Evolutionary conservation across 2,797 vertebrate species (phyloP).

Genomic region (Myotis pilosus): DNA sequence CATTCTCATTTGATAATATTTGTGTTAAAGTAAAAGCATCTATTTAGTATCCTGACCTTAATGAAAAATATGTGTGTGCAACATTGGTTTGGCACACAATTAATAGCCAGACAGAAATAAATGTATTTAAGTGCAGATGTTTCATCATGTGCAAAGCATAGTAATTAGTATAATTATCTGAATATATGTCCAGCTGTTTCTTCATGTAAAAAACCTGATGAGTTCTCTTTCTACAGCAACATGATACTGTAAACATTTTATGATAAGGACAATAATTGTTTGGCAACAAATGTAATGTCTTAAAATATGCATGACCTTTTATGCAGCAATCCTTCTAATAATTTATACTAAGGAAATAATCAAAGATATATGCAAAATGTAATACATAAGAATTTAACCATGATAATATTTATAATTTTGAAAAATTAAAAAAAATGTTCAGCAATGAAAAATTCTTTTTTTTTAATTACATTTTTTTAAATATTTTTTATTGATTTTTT

Average conservation of each 20-base stretch:
- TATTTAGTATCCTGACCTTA: constrained; percentile 16
- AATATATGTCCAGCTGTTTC: background rate
- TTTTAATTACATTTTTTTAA: no score
- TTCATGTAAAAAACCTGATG: background rate
- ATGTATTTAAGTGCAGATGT: background rate
- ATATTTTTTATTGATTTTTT: no score
- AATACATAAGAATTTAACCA: background rate
- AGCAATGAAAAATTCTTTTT: background rate
- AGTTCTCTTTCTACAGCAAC: background rate
- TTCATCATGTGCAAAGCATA: background rate
- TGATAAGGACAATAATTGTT: background rate
- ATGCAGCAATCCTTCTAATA: background rate
- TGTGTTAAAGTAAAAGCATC: background rate
- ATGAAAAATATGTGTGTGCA: background rate
- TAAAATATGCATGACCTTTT: background rate
- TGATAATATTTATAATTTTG: constrained; percentile 20
- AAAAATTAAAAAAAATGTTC: constrained; percentile 8
- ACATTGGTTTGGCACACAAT: background rate
- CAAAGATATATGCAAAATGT: background rate
- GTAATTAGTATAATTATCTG: background rate
- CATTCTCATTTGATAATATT: constrained; percentile 29
- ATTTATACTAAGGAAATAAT: constrained; percentile 21
- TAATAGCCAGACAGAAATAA: constrained; percentile 18
- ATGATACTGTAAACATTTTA: background rate
- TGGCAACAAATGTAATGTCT: background rate